Conservation (phyloP, 2,113 vertebrate genomes). For the Antechinus stuartii region DNA sequence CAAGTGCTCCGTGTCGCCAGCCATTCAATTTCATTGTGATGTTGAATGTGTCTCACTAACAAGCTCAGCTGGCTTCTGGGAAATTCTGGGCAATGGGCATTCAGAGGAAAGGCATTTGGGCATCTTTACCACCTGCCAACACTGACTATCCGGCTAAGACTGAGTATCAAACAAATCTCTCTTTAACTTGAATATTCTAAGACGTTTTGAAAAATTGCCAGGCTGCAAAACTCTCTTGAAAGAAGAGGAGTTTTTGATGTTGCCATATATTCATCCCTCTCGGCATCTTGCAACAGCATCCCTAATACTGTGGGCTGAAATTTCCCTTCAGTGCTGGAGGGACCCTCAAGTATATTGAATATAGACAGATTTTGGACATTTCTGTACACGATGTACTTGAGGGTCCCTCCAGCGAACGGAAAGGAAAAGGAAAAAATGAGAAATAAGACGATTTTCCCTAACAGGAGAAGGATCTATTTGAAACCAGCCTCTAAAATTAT, state of each 20-base stretch:
- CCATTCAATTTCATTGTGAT: background rate
- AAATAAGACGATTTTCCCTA: background rate
- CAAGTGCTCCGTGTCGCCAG: background rate
- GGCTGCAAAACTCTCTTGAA: background rate
- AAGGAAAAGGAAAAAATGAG: background rate
- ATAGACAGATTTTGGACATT: too few species aligned
- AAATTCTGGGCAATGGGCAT: background rate
- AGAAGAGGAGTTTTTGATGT: background rate
- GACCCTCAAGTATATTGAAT: background rate
- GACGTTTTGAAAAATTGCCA: background rate
- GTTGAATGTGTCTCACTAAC: background rate
- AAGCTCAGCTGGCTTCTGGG: background rate
- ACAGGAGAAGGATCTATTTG: background rate
- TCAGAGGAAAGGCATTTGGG: too few species aligned
- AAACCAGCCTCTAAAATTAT: background rate
- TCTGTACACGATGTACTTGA: background rate
- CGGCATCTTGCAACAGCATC: background rate
- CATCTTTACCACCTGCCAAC: background rate
- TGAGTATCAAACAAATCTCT: background rate
- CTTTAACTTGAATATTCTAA: background rate
- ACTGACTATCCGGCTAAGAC: background rate
- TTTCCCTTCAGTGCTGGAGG: background rate
- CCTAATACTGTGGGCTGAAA: background rate
- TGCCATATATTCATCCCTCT: background rate
- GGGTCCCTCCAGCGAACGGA: background rate